Conservation (phyloP, 2,797 vertebrate genomes). For the Austrolebias charrua region DNA sequence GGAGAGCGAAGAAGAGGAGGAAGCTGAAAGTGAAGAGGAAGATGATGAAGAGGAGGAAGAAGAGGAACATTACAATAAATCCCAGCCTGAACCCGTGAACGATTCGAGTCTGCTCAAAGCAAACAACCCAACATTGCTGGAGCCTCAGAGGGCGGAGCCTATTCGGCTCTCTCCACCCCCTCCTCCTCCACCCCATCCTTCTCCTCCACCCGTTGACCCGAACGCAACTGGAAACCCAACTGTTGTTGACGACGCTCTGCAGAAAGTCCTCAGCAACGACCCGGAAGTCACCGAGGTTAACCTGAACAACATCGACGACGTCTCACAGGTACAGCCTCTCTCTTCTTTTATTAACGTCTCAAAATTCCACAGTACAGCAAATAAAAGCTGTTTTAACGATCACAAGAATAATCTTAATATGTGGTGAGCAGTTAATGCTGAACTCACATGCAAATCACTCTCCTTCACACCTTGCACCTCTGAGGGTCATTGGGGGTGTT, state of each 20-base stretch:
- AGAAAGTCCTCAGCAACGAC: conserved; percentile 84
- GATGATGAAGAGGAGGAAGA: conserved; percentile 55
- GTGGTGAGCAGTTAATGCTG: too few relatives aligned
- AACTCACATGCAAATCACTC: too few relatives aligned
- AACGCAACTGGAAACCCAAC: conserved; percentile 86
- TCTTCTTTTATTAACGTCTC: too few relatives aligned
- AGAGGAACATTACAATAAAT: conserved; percentile 41
- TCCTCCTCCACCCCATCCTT: conserved; percentile 27
- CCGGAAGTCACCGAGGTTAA: conserved; percentile 89
- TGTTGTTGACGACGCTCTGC: conserved; percentile 89
- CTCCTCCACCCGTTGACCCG: conserved; percentile 58
- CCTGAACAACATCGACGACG: conserved; percentile 92
- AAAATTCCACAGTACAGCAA: too few relatives aligned
- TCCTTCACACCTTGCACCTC: too few relatives aligned
- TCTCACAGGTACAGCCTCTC: conserved; percentile 70
- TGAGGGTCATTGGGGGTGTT: too few relatives aligned
- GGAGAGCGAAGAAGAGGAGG: conserved; percentile 50
- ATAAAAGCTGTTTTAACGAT: background rate
- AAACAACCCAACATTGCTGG: conserved; percentile 39
- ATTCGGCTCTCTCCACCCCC: conserved; percentile 57
- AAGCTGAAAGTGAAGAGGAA: conserved; percentile 57
- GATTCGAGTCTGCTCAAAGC: conserved; percentile 7
- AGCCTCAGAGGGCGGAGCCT: conserved; percentile 66
- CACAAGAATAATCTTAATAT: too few relatives aligned
- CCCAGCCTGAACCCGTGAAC: conserved; percentile 36